Evolutionary conservation across 2,888 invertebrate genomes (phyloP).

Genomic region (Cephus rjabovi): DNA sequence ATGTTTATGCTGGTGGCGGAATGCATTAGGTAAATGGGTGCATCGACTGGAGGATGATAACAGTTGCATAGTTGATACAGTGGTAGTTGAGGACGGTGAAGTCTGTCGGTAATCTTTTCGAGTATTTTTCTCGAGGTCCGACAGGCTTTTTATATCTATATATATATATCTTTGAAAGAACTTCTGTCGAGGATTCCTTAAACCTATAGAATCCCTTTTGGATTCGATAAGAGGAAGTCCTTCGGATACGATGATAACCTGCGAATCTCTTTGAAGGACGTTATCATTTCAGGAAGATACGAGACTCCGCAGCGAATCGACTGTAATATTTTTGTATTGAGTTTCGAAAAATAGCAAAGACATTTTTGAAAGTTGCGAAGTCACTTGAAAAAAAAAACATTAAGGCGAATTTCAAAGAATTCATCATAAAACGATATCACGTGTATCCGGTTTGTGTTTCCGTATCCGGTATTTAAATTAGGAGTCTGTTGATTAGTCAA

Average conservation of each 20-base stretch:
- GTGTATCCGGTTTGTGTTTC: too few species aligned
- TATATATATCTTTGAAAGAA: not conserved
- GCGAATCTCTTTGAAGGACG: not conserved
- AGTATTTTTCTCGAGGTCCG: not conserved
- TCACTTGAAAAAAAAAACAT: not conserved
- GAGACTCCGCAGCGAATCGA: not conserved
- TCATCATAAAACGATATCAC: too few species aligned
- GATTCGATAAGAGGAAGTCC: not conserved
- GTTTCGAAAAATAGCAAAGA: too few species aligned
- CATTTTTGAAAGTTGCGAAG: not conserved
- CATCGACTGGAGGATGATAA: not conserved
- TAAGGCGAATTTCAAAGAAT: too few species aligned
- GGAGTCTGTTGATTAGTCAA: too few species aligned
- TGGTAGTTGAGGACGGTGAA: not conserved
- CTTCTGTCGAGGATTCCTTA: not conserved
- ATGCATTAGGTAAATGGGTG: not conserved
- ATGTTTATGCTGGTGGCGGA: not conserved
- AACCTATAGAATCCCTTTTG: not conserved
- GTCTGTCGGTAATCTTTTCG: not conserved
- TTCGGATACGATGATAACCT: not conserved
- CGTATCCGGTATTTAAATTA: too few species aligned
- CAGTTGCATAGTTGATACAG: not conserved
- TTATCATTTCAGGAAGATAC: not conserved
- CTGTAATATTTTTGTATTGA: too few species aligned
- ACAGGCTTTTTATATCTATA: not conserved